Base-by-base conservation (phyloP, 2,888 invertebrate genomes). In the Siphlonurus alternatus region DNA sequence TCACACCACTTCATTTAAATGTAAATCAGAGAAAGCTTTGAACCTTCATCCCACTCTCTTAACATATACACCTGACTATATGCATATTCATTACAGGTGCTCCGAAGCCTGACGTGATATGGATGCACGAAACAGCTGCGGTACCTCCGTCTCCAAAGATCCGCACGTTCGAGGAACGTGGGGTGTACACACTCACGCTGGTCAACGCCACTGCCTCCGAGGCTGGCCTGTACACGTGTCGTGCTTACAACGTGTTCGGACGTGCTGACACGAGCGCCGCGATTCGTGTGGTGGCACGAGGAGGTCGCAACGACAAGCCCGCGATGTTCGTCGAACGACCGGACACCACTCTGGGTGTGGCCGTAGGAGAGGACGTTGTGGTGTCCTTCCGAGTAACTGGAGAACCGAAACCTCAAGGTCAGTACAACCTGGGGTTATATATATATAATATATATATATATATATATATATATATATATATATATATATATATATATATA, bases 351-450 rank as follows among this genome's bases (percentile, higher is more conserved):
- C 78, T 92, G 70, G 80, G 83, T 53, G 85, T 90, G 53, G 83
- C 84, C 23, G 81, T 84, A 5, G 90, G 89, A 0, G 91, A 91
- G 76, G 91, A 92, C 71, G 81, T 93, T 68, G 86, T 87, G 56
- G 82, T 93, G 62, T 88, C 90, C 1, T 92, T 91, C 73, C 83
- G 91, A 73, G 83, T 88, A 61, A 83, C 83, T 66, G 93, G 92
- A 66, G 87, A 88, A 71, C 93, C 93, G 0, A 90, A 86, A 73
- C 91, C 93, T 7, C 87, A 85, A 83, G 85, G 93, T 93, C 77
- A 74, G 73, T 66, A 61, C 54, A 18, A 19, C 1, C 20, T 18
- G 10, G 19, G 15, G 59, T 2, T 10, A 15, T 20, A 2, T 59
- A 1, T 59, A 1, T 15, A 20, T 15, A 2, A 1, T 53, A 1